These are phyloP conservation scores for Diplosoma virens DNA, from an alignment of 23 tunicate species.

Conservation along the genomic window DNA sequence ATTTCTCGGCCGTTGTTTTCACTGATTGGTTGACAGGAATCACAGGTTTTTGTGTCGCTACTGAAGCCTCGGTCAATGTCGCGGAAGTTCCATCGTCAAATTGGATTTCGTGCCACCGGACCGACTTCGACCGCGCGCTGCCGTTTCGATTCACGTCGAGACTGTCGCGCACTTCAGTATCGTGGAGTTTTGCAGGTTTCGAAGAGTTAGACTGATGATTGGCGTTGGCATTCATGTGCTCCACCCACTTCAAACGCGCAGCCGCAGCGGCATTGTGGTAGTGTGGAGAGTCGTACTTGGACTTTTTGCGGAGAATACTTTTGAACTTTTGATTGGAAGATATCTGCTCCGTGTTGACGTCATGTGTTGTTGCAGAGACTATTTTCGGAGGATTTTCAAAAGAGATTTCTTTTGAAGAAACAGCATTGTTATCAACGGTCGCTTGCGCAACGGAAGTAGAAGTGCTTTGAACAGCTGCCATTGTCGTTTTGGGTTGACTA, in stretches of 20 bases:
- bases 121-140: slow-evolving; percentile 46
- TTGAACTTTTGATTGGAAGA: background rate
- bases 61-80: slow-evolving; percentile 23
- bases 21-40: background rate
- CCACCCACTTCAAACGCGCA: slow-evolving; percentile 83
- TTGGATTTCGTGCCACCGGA: slow-evolving; percentile 81
- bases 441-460: too few species aligned
- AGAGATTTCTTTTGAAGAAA: too few species aligned
- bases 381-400: too few species aligned
- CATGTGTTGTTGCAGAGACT: background rate
- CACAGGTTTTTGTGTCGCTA: background rate
- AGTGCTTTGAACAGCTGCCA: too few species aligned
- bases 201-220: background rate
- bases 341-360: too few species aligned
- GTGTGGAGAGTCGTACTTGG: slow-evolving; percentile 64
- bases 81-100: slow-evolving; percentile 90
- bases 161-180: slow-evolving; percentile 39
- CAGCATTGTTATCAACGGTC: too few species aligned
- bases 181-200: background rate
- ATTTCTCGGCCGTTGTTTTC: background rate
- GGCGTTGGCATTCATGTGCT: slow-evolving; percentile 48
- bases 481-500: too few species aligned
- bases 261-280: slow-evolving; percentile 73
- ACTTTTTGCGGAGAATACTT: slow-evolving; percentile 64
- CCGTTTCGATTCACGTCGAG: slow-evolving; percentile 27